These are phyloP conservation scores for Melanerpes aurifrons DNA, from an alignment of 2,113 vertebrate genomes.

Conservation along the genomic window DNA sequence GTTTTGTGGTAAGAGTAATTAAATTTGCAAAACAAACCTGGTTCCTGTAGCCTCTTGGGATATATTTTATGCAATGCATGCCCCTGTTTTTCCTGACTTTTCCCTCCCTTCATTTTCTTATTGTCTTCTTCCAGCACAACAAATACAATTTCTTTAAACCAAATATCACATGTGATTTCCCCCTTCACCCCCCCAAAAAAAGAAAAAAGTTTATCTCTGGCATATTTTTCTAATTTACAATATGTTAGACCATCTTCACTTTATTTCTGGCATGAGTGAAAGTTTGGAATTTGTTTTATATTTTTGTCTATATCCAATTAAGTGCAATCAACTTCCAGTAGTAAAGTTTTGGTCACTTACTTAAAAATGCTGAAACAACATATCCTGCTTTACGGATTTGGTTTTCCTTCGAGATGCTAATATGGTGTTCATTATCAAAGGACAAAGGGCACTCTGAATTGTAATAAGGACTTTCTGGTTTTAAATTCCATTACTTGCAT, in stretches of 20 bases:
- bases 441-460: conserved; percentile 52
- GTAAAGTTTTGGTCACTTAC: conserved; percentile 20
- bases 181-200: neutral
- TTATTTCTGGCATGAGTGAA: neutral
- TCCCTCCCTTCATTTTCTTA: neutral
- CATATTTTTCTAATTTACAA: neutral
- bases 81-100: neutral
- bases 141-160: neutral
- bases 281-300: neutral
- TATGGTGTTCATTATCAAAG: conserved; percentile 64
- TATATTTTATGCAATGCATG: neutral
- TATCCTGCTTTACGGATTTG: conserved; percentile 44
- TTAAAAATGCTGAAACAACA: conserved; percentile 49
- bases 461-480: conserved; percentile 65
- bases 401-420: conserved; percentile 52
- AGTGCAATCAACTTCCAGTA: conserved; percentile 2
- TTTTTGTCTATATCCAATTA: neutral
- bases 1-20: conserved; percentile 26
- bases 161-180: neutral
- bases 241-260: neutral
- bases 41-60: neutral
- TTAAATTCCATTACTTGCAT: conserved; percentile 66
- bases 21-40: conserved; percentile 20
- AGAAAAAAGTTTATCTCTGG: neutral
- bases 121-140: neutral